These are phyloP conservation scores for Salvelinus namaycush DNA, from an alignment of 2,113 vertebrate species.

Conservation along the genomic window DNA sequence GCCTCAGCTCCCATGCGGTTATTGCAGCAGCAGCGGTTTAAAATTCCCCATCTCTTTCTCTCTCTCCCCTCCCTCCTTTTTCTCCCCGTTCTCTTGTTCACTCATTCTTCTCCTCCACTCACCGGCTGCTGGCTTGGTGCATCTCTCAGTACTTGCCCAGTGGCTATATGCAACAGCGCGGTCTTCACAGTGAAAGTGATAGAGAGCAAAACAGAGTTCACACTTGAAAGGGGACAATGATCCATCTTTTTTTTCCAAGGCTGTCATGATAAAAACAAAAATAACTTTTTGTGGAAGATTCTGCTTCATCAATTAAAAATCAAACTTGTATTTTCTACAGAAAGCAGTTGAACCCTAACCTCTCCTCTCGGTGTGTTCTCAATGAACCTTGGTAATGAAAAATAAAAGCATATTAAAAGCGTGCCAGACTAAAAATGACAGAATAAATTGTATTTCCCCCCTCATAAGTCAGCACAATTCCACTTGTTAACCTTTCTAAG, in stretches of 20 bases:
- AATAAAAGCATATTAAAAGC: constrained; percentile 27
- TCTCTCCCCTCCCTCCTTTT: constrained; percentile 50
- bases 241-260: constrained; percentile 50
- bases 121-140: constrained; percentile 81
- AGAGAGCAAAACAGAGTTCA: constrained; percentile 78
- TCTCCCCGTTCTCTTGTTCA: constrained; percentile 52
- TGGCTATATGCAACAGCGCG: constrained; percentile 90
- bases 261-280: constrained; percentile 60
- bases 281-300: constrained; percentile 60
- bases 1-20: constrained; percentile 70
- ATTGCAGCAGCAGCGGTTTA: constrained; percentile 61
- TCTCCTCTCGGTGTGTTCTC: constrained; percentile 55
- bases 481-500: constrained; percentile 45
- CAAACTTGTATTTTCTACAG: constrained; percentile 57
- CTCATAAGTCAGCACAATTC: constrained; percentile 8
- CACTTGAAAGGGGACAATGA: constrained; percentile 69
- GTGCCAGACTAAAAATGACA: constrained; percentile 20
- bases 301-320: constrained; percentile 72
- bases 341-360: constrained; percentile 64
- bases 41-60: constrained; percentile 56
- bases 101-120: constrained; percentile 77
- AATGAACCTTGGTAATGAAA: constrained; percentile 41
- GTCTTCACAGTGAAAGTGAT: constrained; percentile 82
- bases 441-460: background rate
- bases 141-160: constrained; percentile 88